phyloP scores from a whole-genome alignment of 2,888 invertebrate genomes.

The Achlya flavicornis region DNA sequence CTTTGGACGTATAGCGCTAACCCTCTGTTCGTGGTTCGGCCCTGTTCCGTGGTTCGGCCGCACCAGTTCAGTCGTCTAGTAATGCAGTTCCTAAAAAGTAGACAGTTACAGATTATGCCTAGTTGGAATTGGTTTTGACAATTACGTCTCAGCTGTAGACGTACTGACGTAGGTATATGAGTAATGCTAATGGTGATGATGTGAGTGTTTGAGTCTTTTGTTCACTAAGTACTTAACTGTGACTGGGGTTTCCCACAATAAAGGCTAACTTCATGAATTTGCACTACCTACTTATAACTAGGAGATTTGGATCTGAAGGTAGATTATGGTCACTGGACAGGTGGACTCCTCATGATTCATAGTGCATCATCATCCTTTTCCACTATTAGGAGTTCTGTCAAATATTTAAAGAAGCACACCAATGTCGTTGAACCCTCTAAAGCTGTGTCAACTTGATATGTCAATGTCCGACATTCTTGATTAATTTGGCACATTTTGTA shows the following conservation, averaged over 20 bases:
- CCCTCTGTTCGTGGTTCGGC: no score
- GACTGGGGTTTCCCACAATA: background rate
- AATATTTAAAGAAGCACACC: slow-evolving; percentile 29
- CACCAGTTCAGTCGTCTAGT: no score
- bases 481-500: slow-evolving; percentile 48
- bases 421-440: slow-evolving; percentile 43
- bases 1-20: no score
- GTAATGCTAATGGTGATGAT: background rate
- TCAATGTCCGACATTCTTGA: slow-evolving; percentile 46
- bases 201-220: background rate
- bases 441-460: slow-evolving; percentile 51
- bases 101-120: no score
- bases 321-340: background rate
- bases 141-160: background rate
- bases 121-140: no score
- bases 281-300: background rate
- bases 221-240: background rate
- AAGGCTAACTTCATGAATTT: background rate
- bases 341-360: background rate
- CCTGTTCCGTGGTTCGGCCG: no score
- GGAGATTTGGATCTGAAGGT: background rate
- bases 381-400: slow-evolving; percentile 7
- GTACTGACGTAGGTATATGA: background rate
- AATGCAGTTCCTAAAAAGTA: no score
- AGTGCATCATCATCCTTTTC: background rate